Evolutionary conservation across 2,797 vertebrate genomes (phyloP).

Genomic region (Enteromius anoplus): DNA sequence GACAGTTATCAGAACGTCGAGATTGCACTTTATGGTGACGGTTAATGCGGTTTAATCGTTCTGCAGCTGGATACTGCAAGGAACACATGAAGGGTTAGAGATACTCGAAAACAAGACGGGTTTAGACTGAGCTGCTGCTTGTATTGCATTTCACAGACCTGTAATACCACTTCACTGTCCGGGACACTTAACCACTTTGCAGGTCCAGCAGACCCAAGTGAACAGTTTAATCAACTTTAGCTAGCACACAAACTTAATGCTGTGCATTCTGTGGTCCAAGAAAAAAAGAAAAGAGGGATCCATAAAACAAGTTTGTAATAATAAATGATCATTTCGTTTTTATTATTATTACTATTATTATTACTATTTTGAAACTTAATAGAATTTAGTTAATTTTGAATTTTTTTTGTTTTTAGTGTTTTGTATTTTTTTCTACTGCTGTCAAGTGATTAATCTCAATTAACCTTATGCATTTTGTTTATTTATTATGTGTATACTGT

Average conservation of each 20-base stretch:
- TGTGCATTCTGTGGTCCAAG: constrained; percentile 13
- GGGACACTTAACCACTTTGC: constrained; percentile 69
- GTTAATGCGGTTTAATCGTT: constrained; percentile 86
- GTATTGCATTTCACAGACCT: constrained; percentile 63
- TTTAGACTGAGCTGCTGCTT: constrained; percentile 59
- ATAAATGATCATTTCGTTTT: not conserved
- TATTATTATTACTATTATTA: not conserved
- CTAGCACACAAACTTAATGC: constrained; percentile 60
- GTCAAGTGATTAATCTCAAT: too few relatives aligned
- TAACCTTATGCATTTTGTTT: too few relatives aligned
- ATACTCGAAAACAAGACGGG: constrained; percentile 47
- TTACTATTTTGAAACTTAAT: not conserved
- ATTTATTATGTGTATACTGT: too few relatives aligned
- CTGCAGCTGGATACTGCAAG: constrained; percentile 61
- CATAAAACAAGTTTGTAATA: not conserved
- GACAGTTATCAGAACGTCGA: constrained; percentile 91
- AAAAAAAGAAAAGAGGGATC: constrained; percentile 10
- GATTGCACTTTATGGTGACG: constrained; percentile 86
- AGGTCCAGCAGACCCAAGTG: constrained; percentile 66
- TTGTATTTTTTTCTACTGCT: not conserved
- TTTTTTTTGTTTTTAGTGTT: not conserved
- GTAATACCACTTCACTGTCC: constrained; percentile 85
- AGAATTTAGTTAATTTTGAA: not conserved
- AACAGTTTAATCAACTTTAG: constrained; percentile 73
- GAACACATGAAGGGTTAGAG: constrained; percentile 35